Base-by-base conservation (phyloP, 2,113 vertebrate genomes). In the Poeciliopsis retropinna region DNA sequence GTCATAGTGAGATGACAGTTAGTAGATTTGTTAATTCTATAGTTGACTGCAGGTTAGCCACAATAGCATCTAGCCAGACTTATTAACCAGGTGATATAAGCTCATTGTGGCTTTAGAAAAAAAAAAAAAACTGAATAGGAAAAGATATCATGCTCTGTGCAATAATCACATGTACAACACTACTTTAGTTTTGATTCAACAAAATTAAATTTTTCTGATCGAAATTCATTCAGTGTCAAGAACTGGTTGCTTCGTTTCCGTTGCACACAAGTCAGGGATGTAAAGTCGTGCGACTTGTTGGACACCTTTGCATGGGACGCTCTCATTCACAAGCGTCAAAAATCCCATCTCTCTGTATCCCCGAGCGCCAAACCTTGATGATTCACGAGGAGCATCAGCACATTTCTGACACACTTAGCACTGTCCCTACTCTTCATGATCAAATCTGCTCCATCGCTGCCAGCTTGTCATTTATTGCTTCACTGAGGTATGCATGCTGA, bases 401-500 rank as follows among this genome's bases (percentile, higher is more conserved):
- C 75, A 85, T 83, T 57, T 89, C 73, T 15, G 60, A 64, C 5
- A 17, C 64, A 54, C 72, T 76, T 67, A 6, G 0, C 64, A 54
- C 72, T 57, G 78, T 80, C 79, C 85, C 82, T 82, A 70, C 79
- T 72, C 77, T 74, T 7, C 69, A 12, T 30, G 6, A 78, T 86
- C 75, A 66, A 82, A 82, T 82, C 85, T 80, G 57, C 51, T 83
- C 66, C 60, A 77, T 86, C 54, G 85, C 78, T 72, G 80, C 83
- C 87, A 82, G 83, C 83, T 82, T 90, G 80, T 91, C 88, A 82
- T 86, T 87, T 87, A 83, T 77, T 75, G 79, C 79, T 66, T 87
- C 75, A 72, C 67, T 72, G 84, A 87, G 88, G 84, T n/a, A 73
- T 64, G 7, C 1, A n/a, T 19, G 3, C 75, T 75, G 71, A 68